Evolutionary conservation across 2,888 invertebrate species (phyloP), one percentile per base, ranked within the genome.

Genomic region (Trissolcus brochymenae): DNA sequence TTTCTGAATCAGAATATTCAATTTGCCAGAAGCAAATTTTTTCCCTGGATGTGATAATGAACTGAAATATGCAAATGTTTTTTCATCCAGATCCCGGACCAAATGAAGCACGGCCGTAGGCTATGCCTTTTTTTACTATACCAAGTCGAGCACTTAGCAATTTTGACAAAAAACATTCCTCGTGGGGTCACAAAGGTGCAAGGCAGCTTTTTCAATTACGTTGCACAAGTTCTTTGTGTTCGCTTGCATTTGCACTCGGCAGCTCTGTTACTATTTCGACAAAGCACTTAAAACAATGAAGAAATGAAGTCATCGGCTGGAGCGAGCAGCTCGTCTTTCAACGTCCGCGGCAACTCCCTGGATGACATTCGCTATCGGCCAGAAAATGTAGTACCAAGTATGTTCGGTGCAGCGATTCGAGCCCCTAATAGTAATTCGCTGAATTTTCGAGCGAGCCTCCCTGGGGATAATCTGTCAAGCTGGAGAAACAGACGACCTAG

Each of bases 401-500:
- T 71, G 62, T 73, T 71, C 59, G 55, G 66, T 55, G 64, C 73
- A 74, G 66, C 74, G 67, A 74, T 71, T 74, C 78, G 61, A 66
- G 71, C 55, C 66, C 66, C 64, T 74, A 74, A 74, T 78, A 78
- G 78, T 78, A 75, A 78, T 78, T 75, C 60, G 78, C 74, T 75
- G 64, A 75, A 78, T 78, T 78, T 78, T 70, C 74, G 62, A 74
- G 74, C 61, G 53, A 64, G 57, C 56, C 54, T 78, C 74, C 74
- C 78, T 19, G 17, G 78, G 78, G 78, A 78, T 77, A 68, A 77
- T 77, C 73, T 77, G 72, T 77, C 73, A 77, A 73, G 41, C 67
- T 21, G 41, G 71, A 72, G 76, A 76, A 72, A 72, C 67, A 76
- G 72, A 76, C 72, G 67, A 76, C 57, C 72, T 29, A n/a, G 49